These are phyloP conservation scores for Lagodon rhomboides DNA, from an alignment of 2,797 vertebrate species.

Conservation along the genomic window DNA sequence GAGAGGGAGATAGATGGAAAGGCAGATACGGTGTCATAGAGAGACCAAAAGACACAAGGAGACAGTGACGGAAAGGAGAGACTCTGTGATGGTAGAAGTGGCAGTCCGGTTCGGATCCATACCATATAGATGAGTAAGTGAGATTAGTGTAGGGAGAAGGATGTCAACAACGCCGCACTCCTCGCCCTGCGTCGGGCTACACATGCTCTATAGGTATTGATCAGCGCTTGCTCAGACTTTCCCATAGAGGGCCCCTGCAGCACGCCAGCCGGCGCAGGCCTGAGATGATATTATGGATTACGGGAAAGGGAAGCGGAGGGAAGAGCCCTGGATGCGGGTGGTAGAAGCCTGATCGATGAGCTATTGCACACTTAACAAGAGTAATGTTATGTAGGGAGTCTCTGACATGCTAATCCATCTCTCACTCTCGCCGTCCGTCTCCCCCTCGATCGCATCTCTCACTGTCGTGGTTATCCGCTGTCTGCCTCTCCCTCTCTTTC, in stretches of 20 bases:
- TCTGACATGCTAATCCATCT: conserved; percentile 82
- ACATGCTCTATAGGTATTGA: conserved; percentile 73
- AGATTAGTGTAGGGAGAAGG: conserved; percentile 52
- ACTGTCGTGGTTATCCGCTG: conserved; percentile 45
- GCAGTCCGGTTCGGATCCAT: conserved; percentile 58
- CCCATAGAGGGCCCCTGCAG: conserved; percentile 60
- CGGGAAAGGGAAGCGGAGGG: conserved; percentile 69
- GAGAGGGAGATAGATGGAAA: conserved; percentile 55
- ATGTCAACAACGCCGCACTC: conserved; percentile 61
- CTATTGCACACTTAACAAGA: conserved; percentile 83
- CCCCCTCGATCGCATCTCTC: conserved; percentile 44
- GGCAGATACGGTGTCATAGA: conserved; percentile 62
- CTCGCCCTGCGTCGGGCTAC: conserved; percentile 56
- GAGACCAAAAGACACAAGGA: conserved; percentile 46
- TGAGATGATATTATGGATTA: conserved; percentile 82
- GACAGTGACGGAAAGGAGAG: conserved; percentile 40
- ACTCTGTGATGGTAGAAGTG: conserved; percentile 35
- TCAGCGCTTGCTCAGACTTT: conserved; percentile 61
- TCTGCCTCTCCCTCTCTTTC: conserved; percentile 30
- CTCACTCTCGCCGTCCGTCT: conserved; percentile 61
- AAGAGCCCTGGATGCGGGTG: conserved; percentile 69
- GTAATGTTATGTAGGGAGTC: conserved; percentile 81
- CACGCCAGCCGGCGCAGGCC: conserved; percentile 45
- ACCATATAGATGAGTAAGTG: conserved; percentile 54
- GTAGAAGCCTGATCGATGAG: conserved; percentile 81